These are phyloP conservation scores for Drosophila prolongata DNA, from an alignment of 2,888 invertebrate genomes.

Conservation along the genomic window DNA sequence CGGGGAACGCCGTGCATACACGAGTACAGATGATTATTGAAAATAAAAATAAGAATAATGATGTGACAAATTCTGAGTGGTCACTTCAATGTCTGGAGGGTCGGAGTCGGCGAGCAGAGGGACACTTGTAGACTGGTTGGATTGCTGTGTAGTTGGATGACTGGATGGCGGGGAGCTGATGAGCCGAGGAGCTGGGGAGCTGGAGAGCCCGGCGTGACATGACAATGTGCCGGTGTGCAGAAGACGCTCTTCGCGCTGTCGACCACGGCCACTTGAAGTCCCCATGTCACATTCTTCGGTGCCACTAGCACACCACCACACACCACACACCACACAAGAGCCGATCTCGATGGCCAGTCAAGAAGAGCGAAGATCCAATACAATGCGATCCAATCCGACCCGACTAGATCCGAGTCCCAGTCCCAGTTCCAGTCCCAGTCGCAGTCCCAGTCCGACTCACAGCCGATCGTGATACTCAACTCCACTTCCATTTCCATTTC, in stretches of 20 bases:
- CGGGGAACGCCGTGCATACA: conserved; percentile 15
- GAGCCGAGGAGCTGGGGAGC: conserved; percentile 5
- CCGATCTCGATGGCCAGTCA: conserved; percentile 51
- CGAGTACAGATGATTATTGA: conserved; percentile 69
- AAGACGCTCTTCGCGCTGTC: conserved; percentile 56
- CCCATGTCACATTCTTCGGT: conserved; percentile 72
- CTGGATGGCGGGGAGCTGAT: too few species aligned
- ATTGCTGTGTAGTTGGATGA: too few species aligned
- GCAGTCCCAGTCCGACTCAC: background rate
- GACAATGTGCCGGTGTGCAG: conserved; percentile 52
- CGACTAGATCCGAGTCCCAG: conserved; percentile 3
- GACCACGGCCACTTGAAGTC: conserved; percentile 65
- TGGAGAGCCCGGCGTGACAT: conserved; percentile 46
- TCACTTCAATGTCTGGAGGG: conserved; percentile 60
- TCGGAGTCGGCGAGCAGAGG: conserved; percentile 17
- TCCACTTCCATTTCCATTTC: conserved; percentile 12
- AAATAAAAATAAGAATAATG: conserved; percentile 81
- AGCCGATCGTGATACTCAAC: conserved; percentile 26
- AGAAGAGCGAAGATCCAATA: conserved; percentile 32
- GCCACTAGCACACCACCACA: conserved; percentile 40
- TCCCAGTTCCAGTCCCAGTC: background rate
- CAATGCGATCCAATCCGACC: background rate
- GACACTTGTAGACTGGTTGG: conserved; percentile 18
- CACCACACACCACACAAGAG: conserved; percentile 8
- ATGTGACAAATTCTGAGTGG: conserved; percentile 81